phyloP scores from a whole-genome alignment of 2,113 vertebrate genomes.

The Spheniscus mendiculus region DNA sequence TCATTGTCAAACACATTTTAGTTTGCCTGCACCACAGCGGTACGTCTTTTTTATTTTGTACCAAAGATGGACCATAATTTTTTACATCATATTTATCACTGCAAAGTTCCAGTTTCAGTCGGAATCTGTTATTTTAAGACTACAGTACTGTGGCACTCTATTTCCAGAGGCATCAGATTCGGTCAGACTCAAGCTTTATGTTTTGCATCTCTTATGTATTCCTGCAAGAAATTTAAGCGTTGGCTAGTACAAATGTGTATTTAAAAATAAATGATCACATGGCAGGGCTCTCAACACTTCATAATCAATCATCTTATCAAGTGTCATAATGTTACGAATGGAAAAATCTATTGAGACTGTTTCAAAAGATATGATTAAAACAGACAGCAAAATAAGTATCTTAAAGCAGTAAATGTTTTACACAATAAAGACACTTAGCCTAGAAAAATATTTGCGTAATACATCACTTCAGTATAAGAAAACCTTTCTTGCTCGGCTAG shows the following conservation, averaged over 20 bases:
- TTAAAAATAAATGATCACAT: conserved; percentile 67
- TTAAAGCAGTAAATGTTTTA: conserved; percentile 35
- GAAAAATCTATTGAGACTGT: conserved; percentile 57
- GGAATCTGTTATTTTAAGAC: conserved; percentile 55
- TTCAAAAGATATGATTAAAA: conserved; percentile 57
- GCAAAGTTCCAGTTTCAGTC: conserved; percentile 49
- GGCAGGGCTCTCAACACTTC: conserved; percentile 44
- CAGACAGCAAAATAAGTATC: conserved; percentile 44
- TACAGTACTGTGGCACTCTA: conserved; percentile 19
- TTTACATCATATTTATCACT: conserved; percentile 47
- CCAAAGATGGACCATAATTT: conserved; percentile 18
- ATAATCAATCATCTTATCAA: conserved; percentile 57
- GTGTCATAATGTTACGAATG: conserved; percentile 42
- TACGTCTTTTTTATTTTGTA: conserved; percentile 5
- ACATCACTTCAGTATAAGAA: not conserved
- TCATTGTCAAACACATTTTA: not conserved
- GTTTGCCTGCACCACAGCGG: not conserved
- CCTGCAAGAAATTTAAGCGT: conserved; percentile 29
- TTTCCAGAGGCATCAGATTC: conserved; percentile 57
- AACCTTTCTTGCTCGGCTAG: not conserved
- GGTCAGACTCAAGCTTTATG: conserved; percentile 46
- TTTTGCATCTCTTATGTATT: conserved; percentile 20
- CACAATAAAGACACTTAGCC: conserved; percentile 40
- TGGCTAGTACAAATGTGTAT: conserved; percentile 52
- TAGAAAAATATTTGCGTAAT: conserved; percentile 17